Base-by-base conservation (phyloP, 1,140 invertebrate genomes). In the Lucilia sericata region DNA sequence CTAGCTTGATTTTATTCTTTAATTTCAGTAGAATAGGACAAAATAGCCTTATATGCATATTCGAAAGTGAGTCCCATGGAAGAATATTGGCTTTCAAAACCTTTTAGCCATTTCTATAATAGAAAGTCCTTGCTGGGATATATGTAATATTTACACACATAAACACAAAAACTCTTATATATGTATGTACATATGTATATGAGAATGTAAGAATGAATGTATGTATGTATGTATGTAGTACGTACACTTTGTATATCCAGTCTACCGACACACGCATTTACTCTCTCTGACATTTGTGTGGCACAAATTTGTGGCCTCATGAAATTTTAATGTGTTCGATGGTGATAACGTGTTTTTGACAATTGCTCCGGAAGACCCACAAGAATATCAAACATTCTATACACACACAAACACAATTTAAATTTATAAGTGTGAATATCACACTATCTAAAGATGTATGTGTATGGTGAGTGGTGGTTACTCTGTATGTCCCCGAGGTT, bases 261-360 rank as follows among this genome's bases (percentile, higher is more conserved):
- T 21, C 65, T 21, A 78, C 13, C 5, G 7, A 75, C 42, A 78
- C 34, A 80, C 76, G 42, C 76, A 80, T 42, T 51, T 80, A 21
- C 42, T 21, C 76, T 78, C 36, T 34, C 65, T 19, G 65, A 19
- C 65, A 21, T 70, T 70, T 21, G 65, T 70, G 65, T 70, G 7
- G 65, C 42, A 25, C 76, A 80, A 80, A 80, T 80, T 51, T 80
- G 76, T 80, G 76, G 76, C 34, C 47, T 80, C 42, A 21, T 80
- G 42, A 80, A 49, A 80, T 80, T 80, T 80, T 80, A 80, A 80
- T 80, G 76, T 14, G 42, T 80, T 80, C 76, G 42, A 21, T 80
- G 76, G 76, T 51, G 76, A 80, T 80, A 49, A 80, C 76, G 47
- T 80, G 76, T 25, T 80, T 51, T 49, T 25, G 76, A 80, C 42